Evolutionary conservation across 2,113 vertebrate genomes (phyloP).

Genomic region (Laterallus jamaicensis): DNA sequence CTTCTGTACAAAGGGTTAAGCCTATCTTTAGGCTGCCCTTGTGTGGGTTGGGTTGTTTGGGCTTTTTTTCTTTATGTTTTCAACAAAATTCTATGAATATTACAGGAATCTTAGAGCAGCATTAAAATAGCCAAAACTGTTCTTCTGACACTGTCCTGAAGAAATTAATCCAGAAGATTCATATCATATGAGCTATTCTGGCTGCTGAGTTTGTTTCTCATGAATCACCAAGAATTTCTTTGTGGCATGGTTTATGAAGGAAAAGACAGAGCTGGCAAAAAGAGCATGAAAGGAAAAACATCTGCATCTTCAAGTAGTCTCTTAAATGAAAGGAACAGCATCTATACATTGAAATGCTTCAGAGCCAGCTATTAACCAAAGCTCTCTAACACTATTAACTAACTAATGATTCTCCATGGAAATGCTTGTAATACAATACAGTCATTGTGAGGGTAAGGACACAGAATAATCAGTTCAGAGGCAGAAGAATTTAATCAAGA

Average conservation of each 20-base stretch:
- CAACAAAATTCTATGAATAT: neutral
- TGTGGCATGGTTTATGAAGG: neutral
- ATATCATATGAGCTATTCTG: neutral
- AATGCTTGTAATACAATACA: neutral
- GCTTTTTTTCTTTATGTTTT: neutral
- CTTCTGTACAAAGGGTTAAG: slow-evolving; percentile 1
- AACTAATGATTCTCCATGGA: neutral
- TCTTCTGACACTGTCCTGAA: neutral
- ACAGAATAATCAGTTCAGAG: neutral
- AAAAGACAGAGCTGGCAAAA: slow-evolving; percentile 1
- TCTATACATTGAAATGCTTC: neutral
- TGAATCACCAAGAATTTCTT: neutral
- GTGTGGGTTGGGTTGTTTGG: neutral
- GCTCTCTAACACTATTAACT: neutral
- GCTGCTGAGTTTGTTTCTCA: slow-evolving; percentile 1
- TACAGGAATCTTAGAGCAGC: neutral
- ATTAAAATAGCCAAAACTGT: neutral
- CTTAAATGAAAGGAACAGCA: neutral
- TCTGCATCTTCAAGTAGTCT: neutral
- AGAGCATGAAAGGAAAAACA: neutral
- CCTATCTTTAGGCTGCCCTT: neutral
- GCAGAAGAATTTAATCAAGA: neutral
- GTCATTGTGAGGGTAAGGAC: neutral
- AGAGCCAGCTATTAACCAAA: neutral
- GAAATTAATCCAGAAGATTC: slow-evolving; percentile 10